Evolutionary conservation across 1,140 invertebrate genomes (phyloP), one percentile per base, ranked within the genome.

Genomic region (Aricia agestis): DNA sequence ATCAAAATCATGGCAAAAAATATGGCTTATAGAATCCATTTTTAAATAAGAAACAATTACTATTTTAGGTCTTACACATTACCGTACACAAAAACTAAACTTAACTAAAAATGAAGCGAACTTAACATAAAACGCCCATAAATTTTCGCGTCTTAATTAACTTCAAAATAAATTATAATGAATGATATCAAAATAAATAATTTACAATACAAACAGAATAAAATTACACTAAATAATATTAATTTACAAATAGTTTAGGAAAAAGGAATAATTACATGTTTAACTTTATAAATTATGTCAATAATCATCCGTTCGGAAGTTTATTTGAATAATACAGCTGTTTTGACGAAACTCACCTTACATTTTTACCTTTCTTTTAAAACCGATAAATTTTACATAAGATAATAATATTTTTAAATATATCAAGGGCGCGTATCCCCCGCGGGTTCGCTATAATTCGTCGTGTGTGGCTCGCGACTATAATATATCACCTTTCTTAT

Each of bases 391-490:
- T 36, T 36, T 36, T 36, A 36, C 19, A 25, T 63, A 19, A 63
- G 18, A 19, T 63, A 63, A 63, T 63, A 63, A 52, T 63, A 59
- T 63, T 63, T 63, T 63, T 25, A 63, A 63, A 86, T 82, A 85
- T 86, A 84, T 79, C 78, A 79, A 70, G 79, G 79, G 80, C 79
- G 76, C 80, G 87, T 89, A 87, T 84, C 70, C 74, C 70, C 69
- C 74, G 81, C 72, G 75, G 79, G 73, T 82, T 82, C 80, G 80
- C 78, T 80, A 81, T 86, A 86, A 86, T 82, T 84, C 87, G 82
- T 88, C 87, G 84, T 89, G 86, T 90, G 87, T 87, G 86, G 86
- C 82, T 84, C 77, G 82, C 80, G 82, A 87, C 80, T 63, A n/a
- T n/a, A 63, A 63, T 77, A 72, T 76, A 76, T 73, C 71, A 72